These are phyloP conservation scores for Alaudala cheleensis DNA, from an alignment of 2,113 vertebrate species.

Conservation along the genomic window DNA sequence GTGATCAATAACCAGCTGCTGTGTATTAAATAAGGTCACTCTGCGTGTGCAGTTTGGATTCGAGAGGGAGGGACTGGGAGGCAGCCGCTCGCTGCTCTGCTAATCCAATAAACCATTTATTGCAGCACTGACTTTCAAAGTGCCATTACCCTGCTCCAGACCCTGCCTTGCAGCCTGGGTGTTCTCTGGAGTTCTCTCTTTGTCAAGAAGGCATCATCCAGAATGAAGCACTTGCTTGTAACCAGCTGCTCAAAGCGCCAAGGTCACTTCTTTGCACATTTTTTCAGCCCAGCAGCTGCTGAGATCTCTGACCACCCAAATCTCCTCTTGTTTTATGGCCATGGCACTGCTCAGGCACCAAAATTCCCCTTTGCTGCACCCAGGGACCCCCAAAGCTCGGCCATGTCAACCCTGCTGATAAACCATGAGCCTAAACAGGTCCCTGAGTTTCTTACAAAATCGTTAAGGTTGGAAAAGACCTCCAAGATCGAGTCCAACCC, in stretches of 20 bases:
- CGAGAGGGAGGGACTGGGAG: background rate
- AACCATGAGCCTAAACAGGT: background rate
- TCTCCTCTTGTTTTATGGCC: background rate
- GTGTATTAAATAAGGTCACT: background rate
- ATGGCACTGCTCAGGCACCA: background rate
- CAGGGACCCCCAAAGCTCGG: background rate
- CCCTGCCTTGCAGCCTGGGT: background rate
- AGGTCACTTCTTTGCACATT: accelerated
- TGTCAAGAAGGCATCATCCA: background rate
- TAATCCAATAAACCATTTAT: conserved; percentile 24
- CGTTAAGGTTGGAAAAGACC: background rate
- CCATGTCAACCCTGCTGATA: background rate
- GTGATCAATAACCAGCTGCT: conserved; percentile 66
- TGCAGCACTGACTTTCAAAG: background rate
- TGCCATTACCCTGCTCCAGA: background rate
- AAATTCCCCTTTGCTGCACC: background rate
- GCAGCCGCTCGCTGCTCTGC: background rate
- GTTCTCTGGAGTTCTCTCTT: conserved; percentile 1
- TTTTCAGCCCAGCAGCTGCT: background rate
- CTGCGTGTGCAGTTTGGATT: background rate
- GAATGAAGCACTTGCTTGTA: background rate
- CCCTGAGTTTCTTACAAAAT: background rate
- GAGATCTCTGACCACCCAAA: background rate
- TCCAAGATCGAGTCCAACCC: background rate
- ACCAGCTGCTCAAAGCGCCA: background rate